Conservation (phyloP, 2,797 vertebrate species). For the Enteromius radiatus region DNA sequence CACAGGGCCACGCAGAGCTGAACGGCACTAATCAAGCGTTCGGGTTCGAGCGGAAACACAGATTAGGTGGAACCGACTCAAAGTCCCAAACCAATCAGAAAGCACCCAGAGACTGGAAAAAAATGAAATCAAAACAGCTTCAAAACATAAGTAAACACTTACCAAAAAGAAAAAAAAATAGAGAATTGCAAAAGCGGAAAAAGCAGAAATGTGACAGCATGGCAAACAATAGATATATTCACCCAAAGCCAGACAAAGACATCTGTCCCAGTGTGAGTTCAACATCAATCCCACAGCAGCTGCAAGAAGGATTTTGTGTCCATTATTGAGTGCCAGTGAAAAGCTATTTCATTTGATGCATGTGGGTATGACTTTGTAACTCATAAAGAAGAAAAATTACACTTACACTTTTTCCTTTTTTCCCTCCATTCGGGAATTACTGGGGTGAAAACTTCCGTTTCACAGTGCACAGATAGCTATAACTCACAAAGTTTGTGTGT, state of each 20-base stretch:
- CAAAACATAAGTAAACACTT: conserved; percentile 39
- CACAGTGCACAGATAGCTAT: neutral
- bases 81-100: conserved; percentile 57
- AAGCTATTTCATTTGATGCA: conserved; percentile 54
- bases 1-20: conserved; percentile 39
- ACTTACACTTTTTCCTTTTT: conserved; percentile 8
- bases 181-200: conserved; percentile 41
- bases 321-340: conserved; percentile 43
- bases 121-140: conserved; percentile 52
- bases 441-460: conserved; percentile 30
- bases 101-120: conserved; percentile 40
- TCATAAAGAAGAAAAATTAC: conserved; percentile 52
- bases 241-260: conserved; percentile 60
- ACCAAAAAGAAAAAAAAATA: neutral
- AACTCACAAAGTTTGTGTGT: conserved; percentile 33
- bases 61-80: conserved; percentile 45
- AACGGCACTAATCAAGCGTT: conserved; percentile 49
- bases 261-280: conserved; percentile 50
- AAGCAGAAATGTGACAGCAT: conserved; percentile 44
- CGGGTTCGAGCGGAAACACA: conserved; percentile 37
- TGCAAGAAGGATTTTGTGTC: conserved; percentile 49
- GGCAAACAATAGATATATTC: conserved; percentile 55
- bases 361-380: conserved; percentile 57
- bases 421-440: conserved; percentile 30
- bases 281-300: conserved; percentile 53